Conservation (phyloP, 1,140 invertebrate species). For the Ostrea denselamellosa region DNA sequence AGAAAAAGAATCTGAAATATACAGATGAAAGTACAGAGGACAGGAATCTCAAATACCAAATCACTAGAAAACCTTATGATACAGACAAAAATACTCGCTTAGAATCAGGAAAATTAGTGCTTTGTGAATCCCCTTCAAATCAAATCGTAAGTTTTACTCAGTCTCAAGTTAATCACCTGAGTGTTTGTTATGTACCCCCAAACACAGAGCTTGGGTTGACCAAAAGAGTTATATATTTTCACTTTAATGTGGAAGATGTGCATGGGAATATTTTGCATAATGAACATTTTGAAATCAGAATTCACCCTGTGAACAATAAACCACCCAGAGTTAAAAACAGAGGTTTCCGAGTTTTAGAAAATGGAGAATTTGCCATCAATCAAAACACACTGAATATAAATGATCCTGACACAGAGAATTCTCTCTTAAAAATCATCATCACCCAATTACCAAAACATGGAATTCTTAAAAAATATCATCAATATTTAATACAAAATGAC, state of each 20-base stretch:
- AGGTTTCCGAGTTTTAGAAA: constrained; percentile 74
- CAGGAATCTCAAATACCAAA: constrained; percentile 69
- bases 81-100: constrained; percentile 72
- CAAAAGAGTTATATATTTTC: constrained; percentile 76
- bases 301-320: constrained; percentile 78
- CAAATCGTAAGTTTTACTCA: constrained; percentile 75
- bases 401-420: constrained; percentile 75
- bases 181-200: constrained; percentile 78
- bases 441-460: constrained; percentile 70
- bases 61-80: constrained; percentile 73
- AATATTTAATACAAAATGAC: constrained; percentile 69
- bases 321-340: constrained; percentile 76
- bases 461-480: constrained; percentile 60
- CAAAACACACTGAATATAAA: constrained; percentile 72
- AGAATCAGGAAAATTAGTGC: constrained; percentile 74
- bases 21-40: constrained; percentile 77
- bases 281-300: constrained; percentile 75
- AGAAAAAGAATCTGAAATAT: constrained; percentile 73
- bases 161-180: constrained; percentile 77
- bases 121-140: constrained; percentile 71
- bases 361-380: constrained; percentile 69
- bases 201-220: constrained; percentile 75
- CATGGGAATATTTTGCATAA: constrained; percentile 74
- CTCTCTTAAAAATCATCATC: constrained; percentile 72
- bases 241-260: constrained; percentile 76